Percentiles rank a stretch among this genome's conserved stretches.
Evolutionary conservation across 1,140 invertebrate species (phyloP).

Genomic region (Oedothorax gibbosus): DNA sequence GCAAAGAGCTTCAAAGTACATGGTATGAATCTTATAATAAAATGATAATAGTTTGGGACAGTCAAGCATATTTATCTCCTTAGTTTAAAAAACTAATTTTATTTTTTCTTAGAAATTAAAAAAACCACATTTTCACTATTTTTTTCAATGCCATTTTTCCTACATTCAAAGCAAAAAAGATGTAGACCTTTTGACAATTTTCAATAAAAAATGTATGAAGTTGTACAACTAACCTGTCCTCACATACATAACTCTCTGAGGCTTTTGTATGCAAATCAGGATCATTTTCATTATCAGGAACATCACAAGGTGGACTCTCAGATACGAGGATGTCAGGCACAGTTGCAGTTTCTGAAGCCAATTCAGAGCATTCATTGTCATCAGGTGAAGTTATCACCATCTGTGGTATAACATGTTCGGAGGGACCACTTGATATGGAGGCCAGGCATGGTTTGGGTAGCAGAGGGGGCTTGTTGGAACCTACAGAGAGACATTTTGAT

Average conservation of each 20-base stretch:
- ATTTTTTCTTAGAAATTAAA: too few relatives aligned
- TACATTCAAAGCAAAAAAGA: too few relatives aligned
- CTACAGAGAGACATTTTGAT: background rate
- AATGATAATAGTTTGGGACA: too few relatives aligned
- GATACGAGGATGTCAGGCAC: background rate
- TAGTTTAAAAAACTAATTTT: too few relatives aligned
- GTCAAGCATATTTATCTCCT: too few relatives aligned
- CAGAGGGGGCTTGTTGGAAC: constrained; percentile 25
- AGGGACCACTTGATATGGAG: background rate
- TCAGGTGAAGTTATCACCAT: constrained; percentile 48
- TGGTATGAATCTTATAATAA: too few relatives aligned
- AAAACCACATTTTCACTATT: too few relatives aligned
- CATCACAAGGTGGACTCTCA: constrained; percentile 10
- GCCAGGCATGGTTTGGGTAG: constrained; percentile 26
- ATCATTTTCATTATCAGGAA: background rate
- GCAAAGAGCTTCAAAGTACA: too few relatives aligned
- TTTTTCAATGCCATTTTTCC: too few relatives aligned
- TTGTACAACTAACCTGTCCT: too few relatives aligned
- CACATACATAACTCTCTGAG: background rate
- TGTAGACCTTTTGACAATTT: too few relatives aligned
- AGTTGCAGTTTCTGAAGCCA: background rate
- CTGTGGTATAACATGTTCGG: constrained; percentile 45
- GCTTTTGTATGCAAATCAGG: background rate
- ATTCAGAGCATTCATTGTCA: background rate
- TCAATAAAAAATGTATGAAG: too few relatives aligned